Conservation (phyloP, 2,113 vertebrate genomes). For the Taurulus bubalis region DNA sequence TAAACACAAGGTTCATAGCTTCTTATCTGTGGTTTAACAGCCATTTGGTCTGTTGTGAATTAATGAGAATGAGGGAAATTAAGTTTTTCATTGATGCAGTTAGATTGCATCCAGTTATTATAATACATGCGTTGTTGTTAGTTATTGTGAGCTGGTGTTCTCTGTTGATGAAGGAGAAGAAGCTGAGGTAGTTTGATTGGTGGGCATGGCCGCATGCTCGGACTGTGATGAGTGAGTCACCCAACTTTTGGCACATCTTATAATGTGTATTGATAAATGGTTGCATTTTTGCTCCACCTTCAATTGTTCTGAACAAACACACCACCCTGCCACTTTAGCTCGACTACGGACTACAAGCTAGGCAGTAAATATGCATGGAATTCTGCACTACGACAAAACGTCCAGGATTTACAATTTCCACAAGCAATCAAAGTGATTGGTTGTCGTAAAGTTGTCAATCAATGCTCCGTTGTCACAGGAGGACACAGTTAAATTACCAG, state of each 20-base stretch:
- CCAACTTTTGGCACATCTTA: not conserved
- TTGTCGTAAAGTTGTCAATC: not conserved
- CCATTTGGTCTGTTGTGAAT: too few relatives aligned
- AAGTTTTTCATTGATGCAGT: too few relatives aligned
- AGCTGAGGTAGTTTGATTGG: too few relatives aligned
- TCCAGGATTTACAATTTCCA: slow-evolving; percentile 18
- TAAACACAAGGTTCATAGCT: too few relatives aligned
- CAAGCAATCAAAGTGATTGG: slow-evolving; percentile 11
- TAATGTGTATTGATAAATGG: not conserved
- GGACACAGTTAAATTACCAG: not conserved
- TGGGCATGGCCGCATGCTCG: too few relatives aligned
- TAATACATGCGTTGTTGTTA: too few relatives aligned
- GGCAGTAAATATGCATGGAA: not conserved
- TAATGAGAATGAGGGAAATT: too few relatives aligned
- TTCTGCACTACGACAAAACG: not conserved
- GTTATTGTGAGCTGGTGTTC: too few relatives aligned
- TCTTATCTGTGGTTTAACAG: too few relatives aligned
- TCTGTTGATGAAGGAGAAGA: too few relatives aligned
- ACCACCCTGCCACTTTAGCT: not conserved
- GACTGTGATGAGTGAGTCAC: not conserved
- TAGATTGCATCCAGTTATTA: too few relatives aligned
- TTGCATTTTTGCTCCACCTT: not conserved
- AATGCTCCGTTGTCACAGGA: not conserved
- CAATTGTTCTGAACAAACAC: not conserved
- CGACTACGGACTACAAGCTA: not conserved